Evolutionary conservation across 2,888 invertebrate species (phyloP).

Genomic region (Digitonthophagus gazella): DNA sequence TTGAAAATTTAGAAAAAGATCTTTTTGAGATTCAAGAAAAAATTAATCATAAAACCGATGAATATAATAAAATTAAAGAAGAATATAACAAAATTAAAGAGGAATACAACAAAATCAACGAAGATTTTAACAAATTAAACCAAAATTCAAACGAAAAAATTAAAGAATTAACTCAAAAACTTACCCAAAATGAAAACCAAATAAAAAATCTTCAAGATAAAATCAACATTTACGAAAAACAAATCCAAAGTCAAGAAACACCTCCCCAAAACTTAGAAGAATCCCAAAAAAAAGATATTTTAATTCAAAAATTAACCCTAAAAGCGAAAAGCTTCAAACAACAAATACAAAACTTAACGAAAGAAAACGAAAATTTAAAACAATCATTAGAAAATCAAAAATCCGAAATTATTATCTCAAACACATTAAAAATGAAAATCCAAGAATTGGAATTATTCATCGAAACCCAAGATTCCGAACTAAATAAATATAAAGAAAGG

Average conservation of each 20-base stretch:
- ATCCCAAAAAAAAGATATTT: not conserved
- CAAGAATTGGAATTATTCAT: conserved; percentile 73
- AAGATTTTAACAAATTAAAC: conserved; percentile 36
- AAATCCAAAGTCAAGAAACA: conserved; percentile 41
- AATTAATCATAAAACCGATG: conserved; percentile 27
- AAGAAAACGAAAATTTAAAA: conserved; percentile 46
- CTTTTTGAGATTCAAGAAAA: not conserved
- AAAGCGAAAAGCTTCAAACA: conserved; percentile 14
- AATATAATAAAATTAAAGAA: conserved; percentile 32
- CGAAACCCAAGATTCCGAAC: conserved; percentile 68
- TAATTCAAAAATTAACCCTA: conserved; percentile 8
- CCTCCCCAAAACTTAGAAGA: not conserved
- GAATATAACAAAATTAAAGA: conserved; percentile 49
- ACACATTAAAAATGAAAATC: conserved; percentile 64
- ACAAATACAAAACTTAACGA: conserved; percentile 45
- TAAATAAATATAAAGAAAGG: conserved; percentile 62
- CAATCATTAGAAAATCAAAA: conserved; percentile 46
- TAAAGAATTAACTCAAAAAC: not conserved
- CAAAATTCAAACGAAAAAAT: not conserved
- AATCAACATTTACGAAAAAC: conserved; percentile 25
- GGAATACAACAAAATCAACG: conserved; percentile 53
- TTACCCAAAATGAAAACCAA: conserved; percentile 5
- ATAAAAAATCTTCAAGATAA: conserved; percentile 1
- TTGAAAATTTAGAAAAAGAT: conserved; percentile 6
- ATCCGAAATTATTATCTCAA: conserved; percentile 46